Evolutionary conservation across 2,113 vertebrate species (phyloP).

Genomic region (Oenanthe oenanthe): DNA sequence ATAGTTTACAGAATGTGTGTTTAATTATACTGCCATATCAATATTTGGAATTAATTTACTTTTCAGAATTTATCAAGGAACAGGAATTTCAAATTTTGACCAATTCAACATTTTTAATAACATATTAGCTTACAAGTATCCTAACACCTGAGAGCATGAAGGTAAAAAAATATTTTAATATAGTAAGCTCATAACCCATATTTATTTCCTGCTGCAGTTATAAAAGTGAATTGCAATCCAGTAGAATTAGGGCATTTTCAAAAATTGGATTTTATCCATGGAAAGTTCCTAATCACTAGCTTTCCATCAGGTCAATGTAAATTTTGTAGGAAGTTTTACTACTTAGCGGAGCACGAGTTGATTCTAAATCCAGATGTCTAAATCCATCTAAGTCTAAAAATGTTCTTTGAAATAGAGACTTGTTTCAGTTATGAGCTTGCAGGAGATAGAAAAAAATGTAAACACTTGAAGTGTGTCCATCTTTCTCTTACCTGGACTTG

Average conservation of each 20-base stretch:
- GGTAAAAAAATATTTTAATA: neutral
- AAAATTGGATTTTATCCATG: neutral
- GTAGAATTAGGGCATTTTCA: neutral
- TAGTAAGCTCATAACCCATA: neutral
- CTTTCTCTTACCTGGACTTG: neutral
- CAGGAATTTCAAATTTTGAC: neutral
- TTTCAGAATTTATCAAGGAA: neutral
- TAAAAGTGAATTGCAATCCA: neutral
- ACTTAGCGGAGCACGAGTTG: neutral
- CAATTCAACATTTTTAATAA: neutral
- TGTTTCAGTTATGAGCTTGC: neutral
- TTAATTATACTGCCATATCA: neutral
- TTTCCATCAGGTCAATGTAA: neutral
- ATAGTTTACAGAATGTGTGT: neutral
- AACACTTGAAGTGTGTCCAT: neutral
- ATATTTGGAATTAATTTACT: neutral
- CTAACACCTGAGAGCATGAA: neutral
- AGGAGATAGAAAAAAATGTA: neutral
- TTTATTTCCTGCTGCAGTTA: neutral
- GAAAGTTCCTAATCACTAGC: neutral
- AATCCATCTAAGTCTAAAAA: neutral
- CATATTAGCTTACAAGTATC: neutral
- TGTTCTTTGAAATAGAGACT: neutral
- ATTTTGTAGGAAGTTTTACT: constrained; percentile 4
- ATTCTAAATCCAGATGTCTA: neutral